Evolutionary conservation across 2,888 invertebrate species (phyloP), one percentile per base, ranked within the genome.

Genomic region (Tridacna crocea): DNA sequence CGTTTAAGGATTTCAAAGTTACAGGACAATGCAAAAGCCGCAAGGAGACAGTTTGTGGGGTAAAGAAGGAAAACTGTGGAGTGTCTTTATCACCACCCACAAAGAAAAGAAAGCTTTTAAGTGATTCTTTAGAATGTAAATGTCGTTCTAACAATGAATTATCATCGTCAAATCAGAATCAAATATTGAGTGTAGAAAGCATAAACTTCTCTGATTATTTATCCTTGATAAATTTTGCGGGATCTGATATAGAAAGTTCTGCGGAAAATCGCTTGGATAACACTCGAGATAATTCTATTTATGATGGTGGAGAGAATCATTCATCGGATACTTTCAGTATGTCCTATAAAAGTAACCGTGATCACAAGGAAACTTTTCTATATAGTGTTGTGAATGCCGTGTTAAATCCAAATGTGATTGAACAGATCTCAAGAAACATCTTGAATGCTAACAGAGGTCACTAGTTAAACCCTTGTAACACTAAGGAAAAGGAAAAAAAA

Each of bases 361-460:
- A 36, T 36, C 36, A 36, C 36, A 36, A 36, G 36, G 47, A 72
- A 47, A n/a, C 11, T 22, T 27, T 51, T 24, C 13, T 22, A 8
- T 12, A 48, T 26, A 70, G 17, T 13, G 47, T 84, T 63, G 73
- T 84, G 0, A 84, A 84, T 61, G 75, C 76, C 48, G 66, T 85
- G 46, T 76, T 85, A 26, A 68, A 85, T 68, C 80, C 82, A 11
- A 58, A 26, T 74, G 77, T 80, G 46, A 75, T 85, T 36, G 27
- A 58, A 19, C 68, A 75, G 22, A 83, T 85, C 46, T 26, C 70
- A 51, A 47, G 22, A 22, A 70, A 70, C 22, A 51, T 70, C 4
- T 24, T 70, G 13, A 70, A 27, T 6, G 8, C 36, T 36, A 36
- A 36, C 3, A 8, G 36, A 36, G 36, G 36, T 36, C 36, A 36